These are phyloP conservation scores for Halichondria panicea DNA, from an alignment of 37 sponge, comb jelly and placozoan genomes.

Conservation along the genomic window DNA sequence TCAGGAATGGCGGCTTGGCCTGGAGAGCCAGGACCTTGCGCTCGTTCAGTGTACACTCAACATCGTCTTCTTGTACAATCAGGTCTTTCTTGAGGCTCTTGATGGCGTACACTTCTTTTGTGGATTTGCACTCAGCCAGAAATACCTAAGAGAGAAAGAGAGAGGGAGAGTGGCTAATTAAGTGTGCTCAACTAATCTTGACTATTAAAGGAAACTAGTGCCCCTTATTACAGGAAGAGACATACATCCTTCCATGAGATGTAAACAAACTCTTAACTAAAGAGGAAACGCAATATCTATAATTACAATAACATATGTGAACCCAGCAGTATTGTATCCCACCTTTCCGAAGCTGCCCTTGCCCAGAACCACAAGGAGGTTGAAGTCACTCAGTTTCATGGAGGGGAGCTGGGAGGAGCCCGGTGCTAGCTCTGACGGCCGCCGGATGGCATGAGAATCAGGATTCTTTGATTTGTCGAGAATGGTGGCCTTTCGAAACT, in stretches of 20 bases:
- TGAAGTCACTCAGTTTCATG: conserved; percentile 73
- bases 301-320: neutral
- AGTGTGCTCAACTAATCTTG: neutral
- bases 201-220: neutral
- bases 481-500: conserved; percentile 36
- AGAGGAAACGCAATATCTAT: no score
- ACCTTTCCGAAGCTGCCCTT: conserved; percentile 99
- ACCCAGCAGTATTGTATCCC: neutral
- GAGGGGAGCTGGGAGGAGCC: conserved; percentile 54
- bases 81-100: conserved; percentile 96
- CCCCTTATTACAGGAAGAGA: no score
- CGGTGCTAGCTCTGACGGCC: conserved; percentile 52
- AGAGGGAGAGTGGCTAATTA: neutral
- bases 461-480: neutral
- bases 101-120: conserved; percentile 90
- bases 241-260: no score
- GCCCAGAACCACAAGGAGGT: conserved; percentile 83
- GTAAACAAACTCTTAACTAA: no score
- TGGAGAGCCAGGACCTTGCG: conserved; percentile 90
- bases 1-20: conserved; percentile 88
- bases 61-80: conserved; percentile 93
- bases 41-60: conserved; percentile 95
- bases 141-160: conserved; percentile 73
- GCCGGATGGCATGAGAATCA: conserved; percentile 7
- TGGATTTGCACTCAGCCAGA: conserved; percentile 82